Percentiles rank a stretch among this genome's conserved stretches.
phyloP scores from a whole-genome alignment of 2,888 invertebrate species.

The Cacoxenus indagator region DNA sequence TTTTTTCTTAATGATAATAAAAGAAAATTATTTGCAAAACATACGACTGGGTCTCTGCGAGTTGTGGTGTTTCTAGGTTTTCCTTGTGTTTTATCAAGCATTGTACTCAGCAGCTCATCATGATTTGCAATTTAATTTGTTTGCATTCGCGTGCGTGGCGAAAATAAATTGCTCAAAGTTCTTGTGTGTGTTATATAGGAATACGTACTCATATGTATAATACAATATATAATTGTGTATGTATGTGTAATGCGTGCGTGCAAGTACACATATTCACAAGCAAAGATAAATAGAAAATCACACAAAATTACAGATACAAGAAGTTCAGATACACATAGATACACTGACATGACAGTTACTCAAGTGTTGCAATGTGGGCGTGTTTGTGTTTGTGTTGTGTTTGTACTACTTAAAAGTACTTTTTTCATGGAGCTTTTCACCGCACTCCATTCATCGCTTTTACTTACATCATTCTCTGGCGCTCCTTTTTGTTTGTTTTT shows the following conservation, averaged over 20 bases:
- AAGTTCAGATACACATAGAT: background rate
- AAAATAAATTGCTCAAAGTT: slow-evolving; percentile 53
- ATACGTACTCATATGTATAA: background rate
- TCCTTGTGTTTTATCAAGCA: slow-evolving; percentile 1
- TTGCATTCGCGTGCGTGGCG: slow-evolving; percentile 59
- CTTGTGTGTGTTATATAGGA: background rate
- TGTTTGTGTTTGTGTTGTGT: background rate
- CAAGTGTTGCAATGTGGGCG: background rate
- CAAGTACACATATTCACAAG: background rate
- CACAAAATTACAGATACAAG: no score
- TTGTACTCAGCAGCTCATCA: slow-evolving; percentile 48
- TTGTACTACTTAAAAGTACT: slow-evolving; percentile 3
- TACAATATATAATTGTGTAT: background rate
- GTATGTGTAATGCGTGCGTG: background rate
- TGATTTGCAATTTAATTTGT: slow-evolving; percentile 63
- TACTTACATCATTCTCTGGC: background rate
- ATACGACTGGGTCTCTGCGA: no score
- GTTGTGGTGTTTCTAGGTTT: background rate
- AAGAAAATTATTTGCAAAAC: no score
- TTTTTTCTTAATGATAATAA: no score
- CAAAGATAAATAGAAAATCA: no score
- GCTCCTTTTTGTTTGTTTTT: background rate
- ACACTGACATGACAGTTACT: background rate
- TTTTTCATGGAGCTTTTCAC: background rate
- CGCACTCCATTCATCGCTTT: background rate